Base-by-base conservation (phyloP, 2,113 vertebrate genomes). In the Strix aluco region DNA sequence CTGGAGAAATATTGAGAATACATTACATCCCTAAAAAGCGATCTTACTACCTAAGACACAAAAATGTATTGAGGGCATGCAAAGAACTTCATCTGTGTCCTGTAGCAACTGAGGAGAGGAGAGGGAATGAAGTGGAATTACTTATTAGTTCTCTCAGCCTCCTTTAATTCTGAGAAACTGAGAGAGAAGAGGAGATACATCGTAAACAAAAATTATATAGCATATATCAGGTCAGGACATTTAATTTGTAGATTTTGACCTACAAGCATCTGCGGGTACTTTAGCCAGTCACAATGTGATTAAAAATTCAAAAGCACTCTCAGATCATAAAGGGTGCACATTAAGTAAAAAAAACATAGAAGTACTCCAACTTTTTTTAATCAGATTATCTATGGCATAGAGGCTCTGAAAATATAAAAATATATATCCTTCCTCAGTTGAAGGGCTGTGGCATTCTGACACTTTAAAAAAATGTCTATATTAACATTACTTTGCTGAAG, bases 1-100 rank as follows among this genome's bases (percentile, higher is more conserved):
- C 67, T 73, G 51, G 29, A 83, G 83, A 49, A 85, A 80, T 59
- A 61, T 1, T 57, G 71, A 80, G 36, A 46, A 92, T 90, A 54
- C 23, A 12, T 72, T 80, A 49, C 22, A 66, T 80, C 87, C 79
- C 58, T 85, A n/a, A 80, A 90, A 61, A 66, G 63, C 5, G 0
- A 15, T 66, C 79, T 82, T 27, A 21, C 36, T 63, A 47, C 36
- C 25, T 46, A 51, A 59, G 46, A 66, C 63, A 81, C 42, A 69
- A 65, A 93, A 94, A 83, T 90, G 22, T 71, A 92, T 59, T 78
- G 63, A 86, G 61, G 65, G 13, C 30, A 57, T 77, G 47, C 25
- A 81, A 17, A 88, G 36, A 92, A n/a, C 15, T 78, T 86, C 15
- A 63, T 58, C 58, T 59, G n/a, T 79, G 62, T 78, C 38, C 42